phyloP scores from a whole-genome alignment of 2,113 vertebrate genomes.

The Lophura nycthemera region DNA sequence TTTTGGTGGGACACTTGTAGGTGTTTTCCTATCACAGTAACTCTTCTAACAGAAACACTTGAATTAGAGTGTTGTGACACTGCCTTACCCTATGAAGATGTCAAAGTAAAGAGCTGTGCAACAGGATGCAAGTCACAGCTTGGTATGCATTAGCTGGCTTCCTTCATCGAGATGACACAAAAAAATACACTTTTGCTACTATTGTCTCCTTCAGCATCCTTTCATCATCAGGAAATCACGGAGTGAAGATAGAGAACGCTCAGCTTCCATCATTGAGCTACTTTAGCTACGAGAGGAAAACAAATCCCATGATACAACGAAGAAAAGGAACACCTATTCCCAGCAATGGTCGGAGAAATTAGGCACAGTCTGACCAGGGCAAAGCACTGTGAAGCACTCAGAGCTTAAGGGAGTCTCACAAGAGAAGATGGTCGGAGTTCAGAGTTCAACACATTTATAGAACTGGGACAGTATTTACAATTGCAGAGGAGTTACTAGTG shows the following conservation, averaged over 20 bases:
- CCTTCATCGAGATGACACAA: not conserved
- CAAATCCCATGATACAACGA: not conserved
- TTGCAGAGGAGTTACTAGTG: not conserved
- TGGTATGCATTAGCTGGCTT: not conserved
- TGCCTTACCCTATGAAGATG: not conserved
- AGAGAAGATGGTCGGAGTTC: not conserved
- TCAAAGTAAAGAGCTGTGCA: not conserved
- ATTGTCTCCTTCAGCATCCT: not conserved
- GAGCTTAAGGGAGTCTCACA: not conserved
- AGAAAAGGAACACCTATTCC: not conserved
- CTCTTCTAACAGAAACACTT: not conserved
- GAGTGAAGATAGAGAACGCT: not conserved
- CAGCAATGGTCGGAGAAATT: not conserved
- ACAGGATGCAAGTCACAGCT: not conserved
- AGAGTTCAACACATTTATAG: not conserved
- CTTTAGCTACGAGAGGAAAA: not conserved
- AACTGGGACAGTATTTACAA: not conserved
- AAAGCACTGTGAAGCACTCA: not conserved
- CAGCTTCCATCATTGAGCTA: not conserved
- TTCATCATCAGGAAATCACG: not conserved
- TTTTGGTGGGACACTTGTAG: not conserved
- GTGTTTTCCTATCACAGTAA: not conserved
- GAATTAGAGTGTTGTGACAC: not conserved
- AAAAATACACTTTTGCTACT: not conserved
- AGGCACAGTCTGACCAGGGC: not conserved